Evolutionary conservation across 1,140 invertebrate species (phyloP).

Genomic region (Pseudoatta argentina): DNA sequence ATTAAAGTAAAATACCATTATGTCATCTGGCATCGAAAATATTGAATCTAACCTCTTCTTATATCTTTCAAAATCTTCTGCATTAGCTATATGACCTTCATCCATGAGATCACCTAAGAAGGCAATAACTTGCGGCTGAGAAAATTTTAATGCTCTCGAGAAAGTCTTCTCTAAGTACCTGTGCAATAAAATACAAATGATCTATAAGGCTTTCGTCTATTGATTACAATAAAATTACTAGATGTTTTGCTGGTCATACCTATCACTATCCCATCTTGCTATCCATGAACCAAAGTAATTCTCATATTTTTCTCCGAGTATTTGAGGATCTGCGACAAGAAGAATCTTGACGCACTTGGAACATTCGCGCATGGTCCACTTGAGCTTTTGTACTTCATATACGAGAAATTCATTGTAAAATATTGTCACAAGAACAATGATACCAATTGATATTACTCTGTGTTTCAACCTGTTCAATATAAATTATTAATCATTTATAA

Average conservation of each 20-base stretch:
- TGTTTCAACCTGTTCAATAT: slow-evolving; percentile 78
- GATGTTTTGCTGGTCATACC: slow-evolving; percentile 86
- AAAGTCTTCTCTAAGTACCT: slow-evolving; percentile 95
- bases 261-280: slow-evolving; percentile 93
- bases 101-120: slow-evolving; percentile 97
- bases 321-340: slow-evolving; percentile 97
- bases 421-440: slow-evolving; percentile 78
- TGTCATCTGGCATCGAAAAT: slow-evolving; percentile 88
- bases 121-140: slow-evolving; percentile 94
- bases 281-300: slow-evolving; percentile 86
- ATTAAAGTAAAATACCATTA: slow-evolving; percentile 84
- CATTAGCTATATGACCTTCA: slow-evolving; percentile 93
- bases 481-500: slow-evolving; percentile 20
- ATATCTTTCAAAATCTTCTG: slow-evolving; percentile 90
- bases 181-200: slow-evolving; percentile 21
- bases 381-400: slow-evolving; percentile 87
- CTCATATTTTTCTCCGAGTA: slow-evolving; percentile 92
- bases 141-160: slow-evolving; percentile 89
- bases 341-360: slow-evolving; percentile 90
- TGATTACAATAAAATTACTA: neutral
- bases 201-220: neutral
- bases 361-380: slow-evolving; percentile 87
- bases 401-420: slow-evolving; percentile 88
- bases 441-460: slow-evolving; percentile 76
- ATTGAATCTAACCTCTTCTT: slow-evolving; percentile 90